Evolutionary conservation across 2,888 invertebrate genomes (phyloP).

Genomic region (Chalcis sispes): DNA sequence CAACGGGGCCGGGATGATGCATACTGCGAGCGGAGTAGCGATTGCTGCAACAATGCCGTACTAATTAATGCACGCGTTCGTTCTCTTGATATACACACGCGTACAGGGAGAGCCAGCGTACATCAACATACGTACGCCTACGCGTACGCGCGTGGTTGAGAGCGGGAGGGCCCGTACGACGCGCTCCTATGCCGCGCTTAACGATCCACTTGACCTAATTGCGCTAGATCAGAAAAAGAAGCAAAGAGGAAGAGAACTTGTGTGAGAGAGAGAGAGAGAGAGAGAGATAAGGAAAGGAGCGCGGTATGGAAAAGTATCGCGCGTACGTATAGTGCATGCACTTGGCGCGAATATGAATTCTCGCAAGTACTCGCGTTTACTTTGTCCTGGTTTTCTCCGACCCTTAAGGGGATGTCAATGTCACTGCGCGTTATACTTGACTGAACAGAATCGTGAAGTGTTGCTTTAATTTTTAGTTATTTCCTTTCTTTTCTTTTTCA

Average conservation of each 20-base stretch:
- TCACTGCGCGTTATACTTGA: slow-evolving; percentile 37
- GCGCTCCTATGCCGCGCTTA: slow-evolving; percentile 57
- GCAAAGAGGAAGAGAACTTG: background rate
- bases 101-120: background rate
- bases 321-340: background rate
- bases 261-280: background rate
- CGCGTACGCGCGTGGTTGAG: background rate
- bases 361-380: slow-evolving; percentile 27
- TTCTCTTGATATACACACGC: slow-evolving; percentile 37
- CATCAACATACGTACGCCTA: background rate
- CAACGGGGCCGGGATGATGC: slow-evolving; percentile 40
- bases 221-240: slow-evolving; percentile 35
- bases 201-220: slow-evolving; percentile 65
- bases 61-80: slow-evolving; percentile 62
- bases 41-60: slow-evolving; percentile 58
- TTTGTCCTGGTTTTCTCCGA: slow-evolving; percentile 44
- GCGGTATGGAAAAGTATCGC: slow-evolving; percentile 3
- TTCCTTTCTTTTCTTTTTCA: background rate
- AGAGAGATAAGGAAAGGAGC: background rate
- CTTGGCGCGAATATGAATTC: slow-evolving; percentile 3
- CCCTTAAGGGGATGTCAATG: slow-evolving; percentile 50
- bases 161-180: slow-evolving; percentile 8
- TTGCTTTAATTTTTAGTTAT: slow-evolving; percentile 1
- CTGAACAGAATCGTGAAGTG: slow-evolving; percentile 3
- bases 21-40: slow-evolving; percentile 42